Percentiles rank a stretch among this genome's conserved stretches.
Evolutionary conservation across 2,888 invertebrate species (phyloP).

Genomic region (Zygothrica quintamaculata): DNA sequence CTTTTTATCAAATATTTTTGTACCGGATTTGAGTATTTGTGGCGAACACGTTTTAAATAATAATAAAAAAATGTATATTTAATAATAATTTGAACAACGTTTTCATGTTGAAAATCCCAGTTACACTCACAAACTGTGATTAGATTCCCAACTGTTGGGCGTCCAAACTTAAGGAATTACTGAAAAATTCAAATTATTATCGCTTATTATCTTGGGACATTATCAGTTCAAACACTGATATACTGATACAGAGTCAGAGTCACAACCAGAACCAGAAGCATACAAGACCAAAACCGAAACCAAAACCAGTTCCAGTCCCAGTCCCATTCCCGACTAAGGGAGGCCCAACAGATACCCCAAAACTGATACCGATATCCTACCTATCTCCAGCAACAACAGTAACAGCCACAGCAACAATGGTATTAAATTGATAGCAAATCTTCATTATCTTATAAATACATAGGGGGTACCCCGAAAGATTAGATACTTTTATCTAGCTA

Average conservation of each 20-base stretch:
- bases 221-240: constrained; percentile 84
- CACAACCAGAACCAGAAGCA: constrained; percentile 41
- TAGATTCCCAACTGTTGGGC: constrained; percentile 78
- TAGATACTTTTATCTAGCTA: constrained; percentile 84
- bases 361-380: constrained; percentile 79
- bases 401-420: too few relatives aligned
- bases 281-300: constrained; percentile 27
- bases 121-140: constrained; percentile 84
- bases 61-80: too few relatives aligned
- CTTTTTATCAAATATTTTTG: not conserved
- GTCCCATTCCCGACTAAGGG: constrained; percentile 34
- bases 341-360: constrained; percentile 68
- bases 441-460: constrained; percentile 83
- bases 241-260: constrained; percentile 79
- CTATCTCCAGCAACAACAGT: constrained; percentile 50
- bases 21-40: constrained; percentile 4
- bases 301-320: constrained; percentile 27
- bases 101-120: constrained; percentile 82
- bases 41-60: constrained; percentile 42
- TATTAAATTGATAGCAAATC: constrained; percentile 83
- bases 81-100: too few relatives aligned
- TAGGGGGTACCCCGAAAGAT: constrained; percentile 81
- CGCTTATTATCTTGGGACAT: constrained; percentile 84
- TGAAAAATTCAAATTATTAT: constrained; percentile 84
- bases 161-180: constrained; percentile 82